Conservation (phyloP, 2,797 vertebrate species). For the Poecilia wingei region DNA sequence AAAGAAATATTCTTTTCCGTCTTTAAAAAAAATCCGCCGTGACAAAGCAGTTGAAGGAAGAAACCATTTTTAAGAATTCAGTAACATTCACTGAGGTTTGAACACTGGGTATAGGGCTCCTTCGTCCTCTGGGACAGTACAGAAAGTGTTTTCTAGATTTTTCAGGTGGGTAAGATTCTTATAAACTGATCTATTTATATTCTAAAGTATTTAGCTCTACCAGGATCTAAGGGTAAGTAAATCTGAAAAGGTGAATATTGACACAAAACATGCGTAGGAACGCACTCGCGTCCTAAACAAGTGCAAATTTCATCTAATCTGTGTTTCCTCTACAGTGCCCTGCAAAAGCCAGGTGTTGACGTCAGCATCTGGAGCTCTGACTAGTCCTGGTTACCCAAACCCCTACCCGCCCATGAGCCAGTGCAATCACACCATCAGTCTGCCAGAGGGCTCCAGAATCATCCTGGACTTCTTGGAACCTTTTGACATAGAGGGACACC, state of each 20-base stretch:
- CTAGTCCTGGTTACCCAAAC: conserved; percentile 80
- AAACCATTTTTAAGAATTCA: not conserved
- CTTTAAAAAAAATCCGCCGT: conserved; percentile 13
- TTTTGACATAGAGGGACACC: conserved; percentile 85
- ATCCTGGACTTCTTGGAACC: conserved; percentile 81
- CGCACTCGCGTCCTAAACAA: not conserved
- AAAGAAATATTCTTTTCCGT: conserved; percentile 18
- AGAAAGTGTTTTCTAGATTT: not conserved
- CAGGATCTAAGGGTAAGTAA: not conserved
- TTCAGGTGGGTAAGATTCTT: not conserved
- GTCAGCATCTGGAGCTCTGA: conserved; percentile 76
- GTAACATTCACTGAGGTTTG: not conserved
- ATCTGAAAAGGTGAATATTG: not conserved
- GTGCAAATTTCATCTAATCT: not conserved
- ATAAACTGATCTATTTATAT: not conserved
- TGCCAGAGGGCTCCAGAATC: conserved; percentile 82
- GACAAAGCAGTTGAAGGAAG: conserved; percentile 6
- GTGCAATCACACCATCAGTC: conserved; percentile 81
- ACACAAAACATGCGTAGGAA: not conserved
- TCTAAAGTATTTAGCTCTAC: not conserved
- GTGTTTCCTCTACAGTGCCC: conserved; percentile 68
- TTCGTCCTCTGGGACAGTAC: not conserved
- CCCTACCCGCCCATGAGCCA: conserved; percentile 82
- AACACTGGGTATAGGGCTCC: not conserved
- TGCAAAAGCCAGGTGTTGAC: conserved; percentile 78